Conservation (phyloP, 2,797 vertebrate species). For the Mallotus villosus region DNA sequence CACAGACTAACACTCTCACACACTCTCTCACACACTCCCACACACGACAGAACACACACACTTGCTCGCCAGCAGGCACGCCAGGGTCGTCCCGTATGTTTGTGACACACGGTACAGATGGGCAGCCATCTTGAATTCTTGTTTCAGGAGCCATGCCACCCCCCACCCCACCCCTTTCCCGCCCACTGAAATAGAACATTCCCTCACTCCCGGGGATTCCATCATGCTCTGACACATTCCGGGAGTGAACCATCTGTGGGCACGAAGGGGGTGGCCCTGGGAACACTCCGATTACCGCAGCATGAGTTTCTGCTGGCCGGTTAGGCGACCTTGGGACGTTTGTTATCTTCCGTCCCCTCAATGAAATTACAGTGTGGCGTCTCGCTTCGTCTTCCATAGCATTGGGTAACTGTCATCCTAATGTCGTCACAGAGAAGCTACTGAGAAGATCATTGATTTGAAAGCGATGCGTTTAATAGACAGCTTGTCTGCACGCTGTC, state of each 20-base stretch:
- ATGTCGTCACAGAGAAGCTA: background rate
- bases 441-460: background rate
- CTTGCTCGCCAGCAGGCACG: background rate
- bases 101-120: conserved; percentile 13
- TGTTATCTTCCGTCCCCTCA: conserved; percentile 11
- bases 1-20: background rate
- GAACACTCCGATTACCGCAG: conserved; percentile 22
- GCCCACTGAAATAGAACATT: conserved; percentile 67
- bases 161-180: background rate
- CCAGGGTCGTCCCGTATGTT: background rate
- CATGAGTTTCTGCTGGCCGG: conserved; percentile 13
- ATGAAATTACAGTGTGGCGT: background rate
- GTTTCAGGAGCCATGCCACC: conserved; percentile 35
- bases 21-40: conserved; percentile 24
- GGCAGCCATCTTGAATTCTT: conserved; percentile 49
- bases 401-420: background rate
- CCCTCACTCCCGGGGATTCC: conserved; percentile 57
- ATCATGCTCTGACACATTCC: conserved; percentile 64
- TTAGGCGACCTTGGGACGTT: conserved; percentile 45
- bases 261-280: conserved; percentile 18
- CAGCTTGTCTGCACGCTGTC: background rate
- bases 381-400: too few relatives aligned
- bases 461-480: background rate
- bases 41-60: conserved; percentile 6
- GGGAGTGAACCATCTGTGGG: conserved; percentile 55